These are phyloP conservation scores for Ariopsis seemanni DNA, from an alignment of 2,113 vertebrate genomes.

Conservation along the genomic window DNA sequence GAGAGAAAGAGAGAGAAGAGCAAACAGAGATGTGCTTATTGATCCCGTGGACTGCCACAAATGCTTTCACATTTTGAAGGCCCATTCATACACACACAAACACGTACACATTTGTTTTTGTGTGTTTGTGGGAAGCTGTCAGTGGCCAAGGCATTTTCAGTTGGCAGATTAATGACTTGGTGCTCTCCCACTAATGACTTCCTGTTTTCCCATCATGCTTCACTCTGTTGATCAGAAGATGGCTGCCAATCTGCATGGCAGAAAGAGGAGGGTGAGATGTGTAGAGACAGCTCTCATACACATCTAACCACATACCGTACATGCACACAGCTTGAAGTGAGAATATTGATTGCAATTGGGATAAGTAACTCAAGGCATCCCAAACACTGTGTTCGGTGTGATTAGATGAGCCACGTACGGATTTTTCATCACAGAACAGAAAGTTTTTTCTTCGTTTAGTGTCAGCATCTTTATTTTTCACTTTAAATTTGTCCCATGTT, in stretches of 20 bases:
- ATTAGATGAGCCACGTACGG: not conserved
- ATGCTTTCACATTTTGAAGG: not conserved
- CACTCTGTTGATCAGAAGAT: conserved; percentile 33
- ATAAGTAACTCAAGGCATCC: conserved; percentile 21
- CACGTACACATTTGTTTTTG: not conserved
- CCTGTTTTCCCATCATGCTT: conserved; percentile 43
- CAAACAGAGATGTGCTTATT: not conserved
- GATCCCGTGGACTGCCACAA: not conserved
- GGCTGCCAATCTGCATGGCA: conserved; percentile 27
- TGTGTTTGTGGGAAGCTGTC: conserved; percentile 39
- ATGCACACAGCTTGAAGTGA: not conserved
- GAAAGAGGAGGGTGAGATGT: conserved; percentile 8
- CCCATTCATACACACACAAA: not conserved
- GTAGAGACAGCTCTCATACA: conserved; percentile 20
- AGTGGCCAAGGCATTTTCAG: not conserved
- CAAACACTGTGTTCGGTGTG: not conserved
- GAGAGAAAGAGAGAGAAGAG: not conserved
- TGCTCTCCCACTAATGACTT: conserved; percentile 40
- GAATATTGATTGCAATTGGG: conserved; percentile 20
- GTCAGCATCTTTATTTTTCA: not conserved
- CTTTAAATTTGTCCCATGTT: not conserved
- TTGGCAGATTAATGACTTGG: conserved; percentile 36
- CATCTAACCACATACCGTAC: conserved; percentile 5
- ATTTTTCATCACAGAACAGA: not conserved
- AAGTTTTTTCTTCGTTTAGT: not conserved